A percentile compares a stretch with the other conserved stretches of the same genome.
Conservation (phyloP, 2,113 vertebrate genomes). For the Agelaius phoeniceus region DNA sequence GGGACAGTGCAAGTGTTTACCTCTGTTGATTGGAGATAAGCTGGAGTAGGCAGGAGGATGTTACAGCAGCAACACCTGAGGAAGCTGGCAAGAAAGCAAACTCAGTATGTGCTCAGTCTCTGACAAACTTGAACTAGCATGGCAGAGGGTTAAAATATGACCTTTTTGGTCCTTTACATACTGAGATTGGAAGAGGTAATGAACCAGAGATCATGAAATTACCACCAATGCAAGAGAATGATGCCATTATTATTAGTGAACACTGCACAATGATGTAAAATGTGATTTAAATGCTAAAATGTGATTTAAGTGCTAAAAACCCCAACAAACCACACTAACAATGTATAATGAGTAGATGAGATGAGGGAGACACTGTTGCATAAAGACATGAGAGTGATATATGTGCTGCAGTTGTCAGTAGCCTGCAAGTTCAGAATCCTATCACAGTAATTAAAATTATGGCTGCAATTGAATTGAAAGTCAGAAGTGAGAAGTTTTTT, state of each 20-base stretch:
- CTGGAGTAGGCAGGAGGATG: not conserved
- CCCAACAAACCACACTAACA: not conserved
- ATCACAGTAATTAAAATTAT: not conserved
- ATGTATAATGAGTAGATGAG: not conserved
- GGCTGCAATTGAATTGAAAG: not conserved
- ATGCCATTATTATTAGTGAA: not conserved
- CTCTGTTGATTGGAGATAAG: not conserved
- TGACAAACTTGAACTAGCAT: not conserved
- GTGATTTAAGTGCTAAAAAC: not conserved
- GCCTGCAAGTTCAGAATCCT: not conserved
- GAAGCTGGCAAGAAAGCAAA: not conserved
- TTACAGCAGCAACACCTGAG: not conserved
- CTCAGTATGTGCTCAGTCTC: not conserved
- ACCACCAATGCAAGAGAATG: not conserved
- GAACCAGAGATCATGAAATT: not conserved
- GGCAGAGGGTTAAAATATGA: not conserved
- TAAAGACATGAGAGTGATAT: not conserved
- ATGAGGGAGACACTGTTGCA: not conserved
- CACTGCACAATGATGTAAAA: not conserved
- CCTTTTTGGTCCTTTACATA: not conserved
- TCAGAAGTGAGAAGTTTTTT: not conserved
- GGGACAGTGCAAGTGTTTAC: not conserved
- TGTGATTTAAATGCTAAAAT: not conserved
- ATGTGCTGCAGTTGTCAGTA: not conserved
- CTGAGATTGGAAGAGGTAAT: not conserved